Base-by-base conservation (phyloP, 1,140 invertebrate species). In the Drosophila willistoni region DNA sequence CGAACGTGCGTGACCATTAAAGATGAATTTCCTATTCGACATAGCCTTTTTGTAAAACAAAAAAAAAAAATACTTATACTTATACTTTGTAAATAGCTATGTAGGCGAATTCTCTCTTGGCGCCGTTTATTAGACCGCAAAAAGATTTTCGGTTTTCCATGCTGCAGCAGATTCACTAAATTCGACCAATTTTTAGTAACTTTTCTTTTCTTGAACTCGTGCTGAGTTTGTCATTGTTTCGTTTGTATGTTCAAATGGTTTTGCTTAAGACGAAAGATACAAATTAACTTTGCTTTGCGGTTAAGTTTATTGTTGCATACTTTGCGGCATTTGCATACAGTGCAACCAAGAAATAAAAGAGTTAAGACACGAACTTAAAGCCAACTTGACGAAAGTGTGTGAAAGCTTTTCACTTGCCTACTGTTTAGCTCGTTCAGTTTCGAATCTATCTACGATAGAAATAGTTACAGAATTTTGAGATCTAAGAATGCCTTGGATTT, bases 361-460 rank as follows among this genome's bases (percentile, higher is more conserved):
- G 77, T 73, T 84, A 68, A 84, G 84, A 89, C 84, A 84, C 85
- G 44, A 89, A 89, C 85, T 79, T 39, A 25, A 2, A 10, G 17
- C 6, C 6, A 29, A 54, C 56, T 69, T 22, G 57, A 79, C 80
- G 71, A 82, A 78, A 62, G 34, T 41, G 13, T 22, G 34, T 22
- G 47, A 78, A 74, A 78, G 74, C 71, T 71, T 29, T n/a, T 29
- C 12, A 33, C 51, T 22, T 22, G 13, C 4, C 44, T 51, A 51
- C 44, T 44, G 5, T 44, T 7, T 6, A 42, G 41, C 1, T n/a
- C 13, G 13, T n/a, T 6, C 41, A 42, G 1, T 42, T 42, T 42
- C 41, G 0, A 42, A 42, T 13, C 7, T 6, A 36, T 6, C 7
- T 36, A 36, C 1, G 34, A 10, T 3, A 36, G 1, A 10, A 36